These are phyloP conservation scores for Calliscelio sp. DNA, from an alignment of 2,888 invertebrate genomes.

Conservation along the genomic window DNA sequence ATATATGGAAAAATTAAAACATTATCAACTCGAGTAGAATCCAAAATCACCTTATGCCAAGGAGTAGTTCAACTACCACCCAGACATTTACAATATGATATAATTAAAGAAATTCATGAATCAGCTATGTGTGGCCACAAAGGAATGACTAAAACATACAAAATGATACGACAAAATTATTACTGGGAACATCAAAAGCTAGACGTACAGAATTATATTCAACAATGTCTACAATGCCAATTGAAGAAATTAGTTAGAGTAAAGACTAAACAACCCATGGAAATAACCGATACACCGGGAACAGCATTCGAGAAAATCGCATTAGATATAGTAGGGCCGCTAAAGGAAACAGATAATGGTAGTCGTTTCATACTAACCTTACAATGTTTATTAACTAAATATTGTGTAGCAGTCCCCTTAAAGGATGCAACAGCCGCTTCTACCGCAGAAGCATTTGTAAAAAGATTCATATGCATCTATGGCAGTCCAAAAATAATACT, in stretches of 20 bases:
- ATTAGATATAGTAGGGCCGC: neutral
- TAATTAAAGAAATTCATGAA: conserved; percentile 4
- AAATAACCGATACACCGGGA: neutral
- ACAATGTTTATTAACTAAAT: neutral
- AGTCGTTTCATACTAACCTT: neutral
- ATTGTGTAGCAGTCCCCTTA: neutral
- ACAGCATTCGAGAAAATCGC: conserved; percentile 1
- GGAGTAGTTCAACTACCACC: neutral
- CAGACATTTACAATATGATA: neutral
- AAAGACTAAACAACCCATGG: conserved; percentile 1
- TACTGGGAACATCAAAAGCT: neutral
- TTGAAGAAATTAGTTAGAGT: neutral
- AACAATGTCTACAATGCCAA: neutral
- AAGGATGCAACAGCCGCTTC: neutral
- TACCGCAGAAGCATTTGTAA: neutral
- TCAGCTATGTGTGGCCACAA: conserved; percentile 1
- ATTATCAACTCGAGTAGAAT: too few species aligned
- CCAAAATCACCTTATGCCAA: too few species aligned
- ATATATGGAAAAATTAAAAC: neutral
- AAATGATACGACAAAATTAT: neutral
- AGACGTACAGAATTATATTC: neutral
- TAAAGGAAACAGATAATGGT: neutral
- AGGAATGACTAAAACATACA: conserved; percentile 9
- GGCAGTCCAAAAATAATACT: too few species aligned
- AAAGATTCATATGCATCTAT: neutral